Base-by-base conservation (phyloP, 2,113 vertebrate genomes). In the Panthera uncia region DNA sequence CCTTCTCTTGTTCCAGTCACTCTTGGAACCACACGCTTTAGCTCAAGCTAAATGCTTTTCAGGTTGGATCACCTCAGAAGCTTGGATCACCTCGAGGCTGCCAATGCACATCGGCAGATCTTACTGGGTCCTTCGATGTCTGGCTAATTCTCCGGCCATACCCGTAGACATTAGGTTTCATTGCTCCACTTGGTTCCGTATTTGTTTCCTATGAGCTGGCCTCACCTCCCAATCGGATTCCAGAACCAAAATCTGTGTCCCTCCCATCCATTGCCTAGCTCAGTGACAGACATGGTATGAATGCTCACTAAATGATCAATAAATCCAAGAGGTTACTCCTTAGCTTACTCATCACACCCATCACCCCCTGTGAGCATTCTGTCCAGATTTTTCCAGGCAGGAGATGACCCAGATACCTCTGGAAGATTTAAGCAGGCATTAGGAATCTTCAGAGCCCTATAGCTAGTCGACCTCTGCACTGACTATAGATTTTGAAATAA, bases 401-500 rank as follows among this genome's bases (percentile, higher is more conserved):
- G 33, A 74, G 73, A 63, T 15, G 36, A 27, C 29, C 18, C 65
- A 85, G 50, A 3, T 29, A 33, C 48, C 31, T 80, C 33, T 5
- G 10, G 21, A 38, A 68, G 45, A 79, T 25, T 74, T 45, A 61
- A 65, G 61, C 10, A 50, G 25, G 14, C 29, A 14, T 69, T 7
- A 36, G 38, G 9, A 89, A 45, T 55, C 61, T 68, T 16, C n/a
- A 27, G 9, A 45, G 63, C 11, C 33, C 31, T 55, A 25, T 31
- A 13, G 1, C 38, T 31, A 4, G 14, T 19, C 80, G 27, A 80
- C 65, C 36, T 84, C 63, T 57, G 61, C 82, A 78, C 50, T 36
- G 0, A 68, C 74, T 61, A 41, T 48, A 86, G 25, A 95, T 91
- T 88, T 88, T 16, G 33, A 87, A 68, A 66, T 89, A 66, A 86